These are phyloP conservation scores for Dolichallabes microphthalmus DNA, from an alignment of 2,113 vertebrate genomes.

Conservation along the genomic window DNA sequence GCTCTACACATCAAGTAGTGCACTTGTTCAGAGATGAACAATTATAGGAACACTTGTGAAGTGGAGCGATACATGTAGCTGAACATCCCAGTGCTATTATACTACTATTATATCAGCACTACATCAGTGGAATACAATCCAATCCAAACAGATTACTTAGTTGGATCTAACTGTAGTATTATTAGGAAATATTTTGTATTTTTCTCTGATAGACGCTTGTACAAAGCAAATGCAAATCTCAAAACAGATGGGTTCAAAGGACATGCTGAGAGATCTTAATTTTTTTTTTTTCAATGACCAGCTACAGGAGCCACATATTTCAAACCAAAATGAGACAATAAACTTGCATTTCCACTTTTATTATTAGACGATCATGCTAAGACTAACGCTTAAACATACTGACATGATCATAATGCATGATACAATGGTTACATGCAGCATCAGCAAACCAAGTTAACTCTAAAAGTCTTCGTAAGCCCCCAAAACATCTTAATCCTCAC, in stretches of 20 bases:
- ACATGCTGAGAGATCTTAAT: not conserved
- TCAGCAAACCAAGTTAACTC: not conserved
- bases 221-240: slow-evolving; percentile 33
- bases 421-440: not conserved
- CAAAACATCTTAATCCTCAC: slow-evolving; percentile 19
- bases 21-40: too few species aligned
- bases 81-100: too few species aligned
- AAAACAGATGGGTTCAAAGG: not conserved
- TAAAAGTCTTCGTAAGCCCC: slow-evolving; percentile 3
- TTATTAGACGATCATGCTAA: not conserved
- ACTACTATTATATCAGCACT: too few species aligned
- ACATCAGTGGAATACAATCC: too few species aligned
- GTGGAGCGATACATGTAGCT: too few species aligned
- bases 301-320: not conserved
- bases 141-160: too few species aligned
- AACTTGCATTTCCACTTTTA: not conserved
- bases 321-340: slow-evolving; percentile 10
- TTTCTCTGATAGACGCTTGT: slow-evolving; percentile 23
- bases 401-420: not conserved
- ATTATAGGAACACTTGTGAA: too few species aligned
- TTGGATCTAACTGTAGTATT: too few species aligned
- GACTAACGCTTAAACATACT: not conserved
- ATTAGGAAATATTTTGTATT: not conserved
- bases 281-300: not conserved
- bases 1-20: too few species aligned